Conservation (phyloP, 2,888 invertebrate species). For the Plusia festucae region DNA sequence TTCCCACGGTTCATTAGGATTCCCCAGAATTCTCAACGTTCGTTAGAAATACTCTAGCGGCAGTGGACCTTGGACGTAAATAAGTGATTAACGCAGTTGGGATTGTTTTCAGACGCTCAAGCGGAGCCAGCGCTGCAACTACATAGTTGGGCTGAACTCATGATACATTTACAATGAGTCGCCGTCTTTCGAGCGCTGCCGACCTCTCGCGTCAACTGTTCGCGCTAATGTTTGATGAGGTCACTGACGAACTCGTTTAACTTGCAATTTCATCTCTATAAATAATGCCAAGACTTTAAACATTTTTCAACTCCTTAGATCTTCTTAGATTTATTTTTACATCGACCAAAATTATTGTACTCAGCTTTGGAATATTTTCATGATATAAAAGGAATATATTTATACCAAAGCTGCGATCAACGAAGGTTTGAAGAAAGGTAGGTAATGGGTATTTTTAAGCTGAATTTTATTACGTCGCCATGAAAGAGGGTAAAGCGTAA, state of each 20-base stretch:
- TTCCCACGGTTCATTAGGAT: constrained; percentile 88
- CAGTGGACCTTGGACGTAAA: constrained; percentile 85
- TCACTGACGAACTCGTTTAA: constrained; percentile 65
- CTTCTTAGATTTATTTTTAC: constrained; percentile 42
- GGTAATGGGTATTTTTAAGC: constrained; percentile 83
- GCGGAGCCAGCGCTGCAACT: constrained; percentile 70
- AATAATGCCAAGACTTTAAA: constrained; percentile 42
- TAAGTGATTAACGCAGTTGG: constrained; percentile 89
- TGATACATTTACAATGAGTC: constrained; percentile 86
- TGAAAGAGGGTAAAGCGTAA: constrained; percentile 87
- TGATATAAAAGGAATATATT: constrained; percentile 65
- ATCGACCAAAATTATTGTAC: constrained; percentile 52
- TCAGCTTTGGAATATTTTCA: constrained; percentile 63
- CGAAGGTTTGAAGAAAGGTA: constrained; percentile 59
- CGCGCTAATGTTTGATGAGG: constrained; percentile 76
- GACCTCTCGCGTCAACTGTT: constrained; percentile 56
- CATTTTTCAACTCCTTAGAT: constrained; percentile 42
- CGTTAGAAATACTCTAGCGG: constrained; percentile 85
- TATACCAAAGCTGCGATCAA: constrained; percentile 65
- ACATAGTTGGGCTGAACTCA: constrained; percentile 74
- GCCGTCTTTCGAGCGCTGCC: constrained; percentile 53
- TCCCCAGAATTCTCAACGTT: constrained; percentile 83
- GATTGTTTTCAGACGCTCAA: constrained; percentile 84
- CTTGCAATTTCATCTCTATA: constrained; percentile 52
- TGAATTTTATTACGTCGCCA: constrained; percentile 88